Evolutionary conservation across 1,140 invertebrate genomes (phyloP), one percentile per base, ranked within the genome.

Genomic region (Rhynchophorus ferrugineus): DNA sequence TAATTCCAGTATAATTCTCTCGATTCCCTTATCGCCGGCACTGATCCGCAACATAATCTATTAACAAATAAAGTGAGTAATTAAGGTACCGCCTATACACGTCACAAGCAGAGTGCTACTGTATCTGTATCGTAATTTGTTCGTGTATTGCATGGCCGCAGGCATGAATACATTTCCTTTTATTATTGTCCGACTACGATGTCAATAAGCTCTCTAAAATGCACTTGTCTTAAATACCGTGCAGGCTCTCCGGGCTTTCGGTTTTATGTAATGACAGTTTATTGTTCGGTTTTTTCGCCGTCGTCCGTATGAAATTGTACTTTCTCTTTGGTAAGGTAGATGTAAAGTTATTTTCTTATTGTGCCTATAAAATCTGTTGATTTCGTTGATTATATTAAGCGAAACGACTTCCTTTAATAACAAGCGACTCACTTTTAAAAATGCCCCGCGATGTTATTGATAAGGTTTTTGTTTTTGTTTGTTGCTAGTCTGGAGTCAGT

Each of bases 61-160:
- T 66, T 65, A 67, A 58, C 63, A 65, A 65, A 67, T 62, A 64
- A 60, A 64, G 56, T 60, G 60, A 64, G 58, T 67, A 67, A 67
- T 67, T 67, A 67, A 63, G 56, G 61, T 57, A 63, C 60, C 63
- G 63, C 65, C 63, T 67, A 58, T 64, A 62, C 62, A 63, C 61
- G 63, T 65, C 62, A 44, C 51, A 43, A 51, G 58, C 60, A 63
- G 65, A 41, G 45, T 58, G 62, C 62, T 64, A 64, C 62, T 65
- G 63, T 67, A 67, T 67, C 63, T 64, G 63, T 52, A 65, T 64
- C 61, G 63, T 67, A 65, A 67, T 67, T 67, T 67, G 62, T 67
- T 64, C 63, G 58, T 61, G 62, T 62, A 67, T 65, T 65, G 64
- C 60, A 60, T 60, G 42, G 61, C 65, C 65, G 34, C 34, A 51